phyloP scores from a whole-genome alignment of 2,113 vertebrate species.

The Mastomys coucha region DNA sequence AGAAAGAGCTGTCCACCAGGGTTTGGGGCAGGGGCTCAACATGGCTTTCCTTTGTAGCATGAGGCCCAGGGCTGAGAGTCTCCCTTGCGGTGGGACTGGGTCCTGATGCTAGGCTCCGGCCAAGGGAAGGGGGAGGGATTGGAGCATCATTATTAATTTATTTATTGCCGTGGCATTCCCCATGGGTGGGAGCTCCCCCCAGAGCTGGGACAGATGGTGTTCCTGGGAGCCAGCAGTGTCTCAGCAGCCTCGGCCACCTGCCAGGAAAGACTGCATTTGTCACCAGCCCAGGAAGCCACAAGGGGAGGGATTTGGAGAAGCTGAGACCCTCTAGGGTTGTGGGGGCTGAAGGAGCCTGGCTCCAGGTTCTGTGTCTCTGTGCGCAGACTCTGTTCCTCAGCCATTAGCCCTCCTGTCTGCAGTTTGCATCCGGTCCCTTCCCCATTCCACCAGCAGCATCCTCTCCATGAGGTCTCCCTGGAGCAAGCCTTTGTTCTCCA shows the following conservation, averaged over 20 bases:
- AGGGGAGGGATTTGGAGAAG: conserved; percentile 48
- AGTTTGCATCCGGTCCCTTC: not conserved
- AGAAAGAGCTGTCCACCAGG: not conserved
- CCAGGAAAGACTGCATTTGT: conserved; percentile 70
- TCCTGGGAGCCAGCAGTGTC: conserved; percentile 71
- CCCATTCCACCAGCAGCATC: not conserved
- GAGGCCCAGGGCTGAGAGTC: not conserved
- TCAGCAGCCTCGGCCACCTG: conserved; percentile 65
- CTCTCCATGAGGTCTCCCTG: not conserved
- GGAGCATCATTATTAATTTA: conserved; percentile 77
- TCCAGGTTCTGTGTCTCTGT: not conserved
- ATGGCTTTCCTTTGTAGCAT: not conserved
- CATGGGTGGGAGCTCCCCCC: conserved; percentile 26
- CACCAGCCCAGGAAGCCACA: conserved; percentile 61
- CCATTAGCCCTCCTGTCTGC: not conserved
- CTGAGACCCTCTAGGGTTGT: not conserved
- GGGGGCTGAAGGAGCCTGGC: not conserved
- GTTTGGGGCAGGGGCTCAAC: not conserved
- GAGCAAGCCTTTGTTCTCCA: not conserved
- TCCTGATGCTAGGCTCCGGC: not conserved
- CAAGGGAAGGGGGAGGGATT: not conserved
- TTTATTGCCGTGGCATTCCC: conserved; percentile 71
- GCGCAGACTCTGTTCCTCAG: not conserved
- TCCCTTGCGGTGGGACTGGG: not conserved
- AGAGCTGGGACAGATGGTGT: conserved; percentile 75